These are phyloP conservation scores for Sander vitreus DNA, from an alignment of 2,113 vertebrate genomes.

Conservation along the genomic window DNA sequence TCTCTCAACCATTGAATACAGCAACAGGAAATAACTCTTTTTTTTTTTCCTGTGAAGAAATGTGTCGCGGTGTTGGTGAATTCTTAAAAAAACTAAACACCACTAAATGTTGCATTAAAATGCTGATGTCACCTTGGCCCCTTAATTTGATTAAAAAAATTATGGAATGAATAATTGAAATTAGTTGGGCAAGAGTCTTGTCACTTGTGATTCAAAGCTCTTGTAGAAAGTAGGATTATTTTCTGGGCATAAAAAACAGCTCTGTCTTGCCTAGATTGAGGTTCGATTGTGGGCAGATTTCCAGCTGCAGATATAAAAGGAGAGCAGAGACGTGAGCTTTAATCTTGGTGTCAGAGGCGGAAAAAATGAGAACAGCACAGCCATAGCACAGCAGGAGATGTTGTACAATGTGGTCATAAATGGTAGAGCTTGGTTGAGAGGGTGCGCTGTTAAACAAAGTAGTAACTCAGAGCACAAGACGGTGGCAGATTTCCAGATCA, in stretches of 20 bases:
- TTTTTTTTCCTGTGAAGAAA: no score
- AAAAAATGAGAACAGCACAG: neutral
- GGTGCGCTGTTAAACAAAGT: constrained; percentile 7
- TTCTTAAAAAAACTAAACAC: no score
- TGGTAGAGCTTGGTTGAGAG: neutral
- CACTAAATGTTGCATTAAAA: no score
- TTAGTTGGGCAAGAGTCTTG: constrained; percentile 12
- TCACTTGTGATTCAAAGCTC: constrained; percentile 41
- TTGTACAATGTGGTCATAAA: neutral
- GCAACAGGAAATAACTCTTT: no score
- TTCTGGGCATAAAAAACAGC: neutral
- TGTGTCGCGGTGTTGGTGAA: no score
- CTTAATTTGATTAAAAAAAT: neutral
- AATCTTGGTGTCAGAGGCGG: constrained; percentile 17
- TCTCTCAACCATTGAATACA: no score
- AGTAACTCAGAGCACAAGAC: neutral
- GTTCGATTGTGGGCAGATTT: constrained; percentile 33
- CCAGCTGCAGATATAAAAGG: constrained; percentile 27
- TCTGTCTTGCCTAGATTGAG: constrained; percentile 30
- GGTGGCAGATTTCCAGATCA: neutral
- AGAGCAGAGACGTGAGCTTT: neutral
- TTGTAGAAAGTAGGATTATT: constrained; percentile 18
- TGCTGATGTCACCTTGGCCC: neutral
- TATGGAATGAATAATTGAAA: neutral
- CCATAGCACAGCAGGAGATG: neutral